These are phyloP conservation scores for Agapornis canus DNA, from an alignment of 2,797 vertebrate genomes.

Conservation along the genomic window DNA sequence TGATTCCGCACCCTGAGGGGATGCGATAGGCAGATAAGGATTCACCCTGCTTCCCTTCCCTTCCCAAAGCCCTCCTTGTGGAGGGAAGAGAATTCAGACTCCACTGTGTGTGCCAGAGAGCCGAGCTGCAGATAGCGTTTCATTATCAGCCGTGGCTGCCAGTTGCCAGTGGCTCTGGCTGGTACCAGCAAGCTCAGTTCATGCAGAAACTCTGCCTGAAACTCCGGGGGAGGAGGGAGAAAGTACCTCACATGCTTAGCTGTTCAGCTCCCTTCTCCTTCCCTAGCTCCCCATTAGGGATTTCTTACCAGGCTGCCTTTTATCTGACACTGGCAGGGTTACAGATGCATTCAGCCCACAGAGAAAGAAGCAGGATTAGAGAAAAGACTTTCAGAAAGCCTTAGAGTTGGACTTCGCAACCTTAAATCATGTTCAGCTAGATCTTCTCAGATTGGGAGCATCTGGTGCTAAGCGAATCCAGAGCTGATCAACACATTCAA, in stretches of 20 bases:
- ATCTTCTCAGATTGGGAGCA: constrained; percentile 66
- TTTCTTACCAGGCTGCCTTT: constrained; percentile 73
- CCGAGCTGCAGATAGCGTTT: constrained; percentile 4
- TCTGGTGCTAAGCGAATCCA: constrained; percentile 63
- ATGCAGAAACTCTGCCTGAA: constrained; percentile 64
- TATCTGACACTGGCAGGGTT: constrained; percentile 71
- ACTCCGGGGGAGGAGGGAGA: constrained; percentile 46
- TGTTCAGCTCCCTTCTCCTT: constrained; percentile 50
- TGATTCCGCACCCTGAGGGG: constrained; percentile 1
- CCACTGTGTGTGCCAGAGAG: background rate
- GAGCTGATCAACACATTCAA: constrained; percentile 61
- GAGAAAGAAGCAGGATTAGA: constrained; percentile 67
- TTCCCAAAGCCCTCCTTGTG: background rate
- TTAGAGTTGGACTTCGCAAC: constrained; percentile 55
- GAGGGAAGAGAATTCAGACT: constrained; percentile 19
- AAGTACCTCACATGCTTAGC: constrained; percentile 41
- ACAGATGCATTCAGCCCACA: constrained; percentile 68
- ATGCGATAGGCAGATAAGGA: constrained; percentile 55
- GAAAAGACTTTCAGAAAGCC: constrained; percentile 65
- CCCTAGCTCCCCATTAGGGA: constrained; percentile 39
- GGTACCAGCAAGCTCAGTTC: constrained; percentile 61
- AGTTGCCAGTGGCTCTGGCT: constrained; percentile 66
- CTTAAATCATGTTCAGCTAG: constrained; percentile 62
- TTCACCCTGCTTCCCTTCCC: constrained; percentile 49
- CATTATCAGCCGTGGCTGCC: constrained; percentile 50